A percentile compares a stretch with the other conserved stretches of the same genome.
These are phyloP conservation scores for Aporophyla lueneburgensis DNA, from an alignment of 2,888 invertebrate genomes.

Conservation along the genomic window DNA sequence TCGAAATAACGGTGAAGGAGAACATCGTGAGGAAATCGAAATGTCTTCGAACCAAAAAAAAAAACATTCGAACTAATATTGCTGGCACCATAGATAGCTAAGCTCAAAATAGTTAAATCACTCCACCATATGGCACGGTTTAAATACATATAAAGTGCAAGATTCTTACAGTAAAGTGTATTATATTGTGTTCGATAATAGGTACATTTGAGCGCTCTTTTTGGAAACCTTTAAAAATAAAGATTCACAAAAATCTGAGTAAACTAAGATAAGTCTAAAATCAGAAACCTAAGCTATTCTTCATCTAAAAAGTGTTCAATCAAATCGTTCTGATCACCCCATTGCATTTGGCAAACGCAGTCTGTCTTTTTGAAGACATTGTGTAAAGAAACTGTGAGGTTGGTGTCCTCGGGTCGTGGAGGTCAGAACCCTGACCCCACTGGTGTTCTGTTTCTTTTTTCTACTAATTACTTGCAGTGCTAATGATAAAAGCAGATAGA, in stretches of 20 bases:
- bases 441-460: slow-evolving; percentile 43
- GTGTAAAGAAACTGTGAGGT: slow-evolving; percentile 21
- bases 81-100: no score
- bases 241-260: neutral
- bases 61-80: no score
- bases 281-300: neutral
- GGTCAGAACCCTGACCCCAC: slow-evolving; percentile 44
- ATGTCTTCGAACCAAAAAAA: no score
- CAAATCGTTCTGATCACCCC: slow-evolving; percentile 1
- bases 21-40: no score
- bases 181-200: no score
- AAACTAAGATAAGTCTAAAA: neutral
- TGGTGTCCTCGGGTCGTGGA: slow-evolving; percentile 21
- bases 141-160: no score
- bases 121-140: no score
- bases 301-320: neutral
- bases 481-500: slow-evolving; percentile 42
- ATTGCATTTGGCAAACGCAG: slow-evolving; percentile 14
- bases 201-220: no score
- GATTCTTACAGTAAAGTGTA: no score
- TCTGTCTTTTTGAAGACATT: neutral
- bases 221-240: neutral
- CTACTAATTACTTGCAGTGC: slow-evolving; percentile 53
- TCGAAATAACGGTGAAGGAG: no score
- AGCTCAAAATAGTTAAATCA: no score